phyloP scores from a whole-genome alignment of 2,888 invertebrate genomes.

The Heterodera filipjevi region DNA sequence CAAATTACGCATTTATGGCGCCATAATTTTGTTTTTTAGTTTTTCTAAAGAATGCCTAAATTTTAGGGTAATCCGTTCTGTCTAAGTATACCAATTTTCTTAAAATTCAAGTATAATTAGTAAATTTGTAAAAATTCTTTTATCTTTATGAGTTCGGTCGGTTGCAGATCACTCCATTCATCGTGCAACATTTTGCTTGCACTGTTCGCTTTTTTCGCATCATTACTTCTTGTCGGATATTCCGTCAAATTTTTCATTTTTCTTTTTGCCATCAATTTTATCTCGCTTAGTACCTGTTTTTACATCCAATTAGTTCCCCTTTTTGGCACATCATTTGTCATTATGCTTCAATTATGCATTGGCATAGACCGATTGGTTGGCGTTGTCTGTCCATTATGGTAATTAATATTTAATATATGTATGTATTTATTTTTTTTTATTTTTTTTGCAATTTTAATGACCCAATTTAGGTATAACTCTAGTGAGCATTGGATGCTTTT shows the following conservation, averaged over 20 bases:
- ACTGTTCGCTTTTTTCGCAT: not conserved
- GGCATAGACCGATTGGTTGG: not conserved
- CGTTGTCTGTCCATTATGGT: not conserved
- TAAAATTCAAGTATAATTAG: too few relatives aligned
- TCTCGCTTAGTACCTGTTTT: not conserved
- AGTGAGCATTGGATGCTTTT: not conserved
- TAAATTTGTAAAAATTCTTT: too few relatives aligned
- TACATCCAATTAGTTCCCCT: not conserved
- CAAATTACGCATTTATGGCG: not conserved
- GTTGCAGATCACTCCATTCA: not conserved
- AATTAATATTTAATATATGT: not conserved
- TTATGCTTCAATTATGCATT: not conserved
- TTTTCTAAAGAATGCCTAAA: not conserved
- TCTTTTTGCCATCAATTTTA: not conserved
- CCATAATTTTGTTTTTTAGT: not conserved
- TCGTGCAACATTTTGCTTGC: not conserved
- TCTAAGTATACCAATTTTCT: too few relatives aligned
- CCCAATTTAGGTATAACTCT: not conserved
- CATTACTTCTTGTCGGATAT: not conserved
- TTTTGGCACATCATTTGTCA: not conserved
- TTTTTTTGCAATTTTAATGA: too few relatives aligned
- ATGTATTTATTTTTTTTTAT: not conserved
- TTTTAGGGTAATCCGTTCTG: too few relatives aligned
- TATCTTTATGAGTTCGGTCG: too few relatives aligned
- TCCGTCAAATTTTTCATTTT: conserved; percentile 2